Evolutionary conservation across 2,888 invertebrate species (phyloP), one percentile per base, ranked within the genome.

Genomic region (Meteorus cinctellus): DNA sequence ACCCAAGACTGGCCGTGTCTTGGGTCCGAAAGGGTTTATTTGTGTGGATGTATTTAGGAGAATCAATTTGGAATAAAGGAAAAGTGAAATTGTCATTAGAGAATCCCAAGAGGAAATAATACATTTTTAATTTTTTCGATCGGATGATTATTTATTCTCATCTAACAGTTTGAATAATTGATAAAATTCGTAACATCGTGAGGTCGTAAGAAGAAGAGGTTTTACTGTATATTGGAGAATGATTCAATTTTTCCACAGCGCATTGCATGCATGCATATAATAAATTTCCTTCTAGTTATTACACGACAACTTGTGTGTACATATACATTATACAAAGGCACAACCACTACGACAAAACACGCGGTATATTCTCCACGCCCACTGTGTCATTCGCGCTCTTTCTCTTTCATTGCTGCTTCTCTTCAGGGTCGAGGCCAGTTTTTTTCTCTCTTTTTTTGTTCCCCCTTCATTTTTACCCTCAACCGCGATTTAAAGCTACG

Each of bases 351-450:
- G 72, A 77, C 71, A 76, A 19, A 55, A 55, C 55, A 55, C 76
- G 76, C 76, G 76, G 77, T 77, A 69, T 34, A 45, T 65, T 41
- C 59, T 77, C 72, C 75, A 76, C 79, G 71, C 79, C 79, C 77
- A 79, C 79, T 65, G 75, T 65, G 24, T 60, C 63, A 74, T 77
- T 69, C 14, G 62, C 16, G 16, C 31, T 68, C 10, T 19, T 19
- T 19, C 19, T 19, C 8, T 55, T 36, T 65, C 36, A 62, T 36
- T 36, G 34, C 36, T 34, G 51, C 12, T 62, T 62, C 72, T 68
- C 75, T 65, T 79, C 74, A 77, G 77, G 76, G 77, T 76, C 78
- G 78, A 72, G 78, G 66, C 68, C 74, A 74, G 71, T 75, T 74
- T 70, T 75, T 76, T 72, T 72, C n/a, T 63, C 34, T 41, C 16